These are phyloP conservation scores for Cariama cristata DNA, from an alignment of 2,113 vertebrate species.

Conservation along the genomic window DNA sequence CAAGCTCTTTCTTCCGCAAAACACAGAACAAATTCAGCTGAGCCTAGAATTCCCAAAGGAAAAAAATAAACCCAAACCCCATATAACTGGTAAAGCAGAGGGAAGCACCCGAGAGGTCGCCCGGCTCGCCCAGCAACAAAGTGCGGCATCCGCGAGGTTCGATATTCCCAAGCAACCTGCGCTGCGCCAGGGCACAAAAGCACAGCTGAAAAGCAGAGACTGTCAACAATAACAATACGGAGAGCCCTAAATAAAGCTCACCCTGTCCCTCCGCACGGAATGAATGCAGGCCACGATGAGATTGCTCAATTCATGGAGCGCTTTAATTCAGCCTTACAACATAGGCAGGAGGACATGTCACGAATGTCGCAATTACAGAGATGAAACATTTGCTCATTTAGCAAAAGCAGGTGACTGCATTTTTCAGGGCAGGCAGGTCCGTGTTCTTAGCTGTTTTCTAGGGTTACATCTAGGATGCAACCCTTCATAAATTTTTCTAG, in stretches of 20 bases:
- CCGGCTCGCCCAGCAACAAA: background rate
- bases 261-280: background rate
- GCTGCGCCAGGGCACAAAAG: constrained; percentile 14
- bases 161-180: constrained; percentile 36
- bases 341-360: background rate
- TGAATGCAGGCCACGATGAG: background rate
- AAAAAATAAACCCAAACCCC: constrained; percentile 34
- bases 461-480: background rate
- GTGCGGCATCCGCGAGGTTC: background rate
- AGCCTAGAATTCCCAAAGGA: constrained; percentile 27
- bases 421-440: background rate
- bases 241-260: background rate
- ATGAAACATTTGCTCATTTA: background rate
- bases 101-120: background rate
- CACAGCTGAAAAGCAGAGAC: background rate
- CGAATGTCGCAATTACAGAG: background rate
- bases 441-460: background rate
- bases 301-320: background rate
- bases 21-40: constrained; percentile 33
- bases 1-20: constrained; percentile 50
- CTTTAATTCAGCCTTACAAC: background rate
- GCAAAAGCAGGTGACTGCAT: background rate
- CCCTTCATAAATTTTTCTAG: background rate
- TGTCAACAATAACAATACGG: background rate
- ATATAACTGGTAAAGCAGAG: background rate